phyloP scores from a whole-genome alignment of 2,113 vertebrate genomes.

The Callocephalon fimbriatum region DNA sequence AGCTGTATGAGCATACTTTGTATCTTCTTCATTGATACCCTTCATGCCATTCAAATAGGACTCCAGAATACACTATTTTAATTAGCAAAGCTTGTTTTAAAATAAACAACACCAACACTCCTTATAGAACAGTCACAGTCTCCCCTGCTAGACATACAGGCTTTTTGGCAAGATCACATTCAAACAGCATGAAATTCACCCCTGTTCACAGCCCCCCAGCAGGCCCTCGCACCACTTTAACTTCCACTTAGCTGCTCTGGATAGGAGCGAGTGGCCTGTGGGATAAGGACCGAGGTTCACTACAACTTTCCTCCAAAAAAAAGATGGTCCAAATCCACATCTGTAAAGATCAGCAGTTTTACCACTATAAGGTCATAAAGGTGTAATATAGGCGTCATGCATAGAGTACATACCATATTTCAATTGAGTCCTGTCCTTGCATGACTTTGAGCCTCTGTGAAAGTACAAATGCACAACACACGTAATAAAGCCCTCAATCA shows the following conservation, averaged over 20 bases:
- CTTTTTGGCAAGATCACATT: slow-evolving; percentile 61
- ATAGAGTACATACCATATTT: not conserved
- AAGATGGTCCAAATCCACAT: slow-evolving; percentile 33
- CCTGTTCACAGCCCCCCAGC: rapidly evolving
- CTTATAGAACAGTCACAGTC: slow-evolving; percentile 55
- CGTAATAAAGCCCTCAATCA: not conserved
- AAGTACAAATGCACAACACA: not conserved
- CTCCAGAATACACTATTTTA: slow-evolving; percentile 58
- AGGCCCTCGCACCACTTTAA: not conserved
- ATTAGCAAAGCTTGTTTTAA: slow-evolving; percentile 70
- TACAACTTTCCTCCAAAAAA: not conserved
- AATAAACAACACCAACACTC: slow-evolving; percentile 63
- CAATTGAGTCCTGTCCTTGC: not conserved
- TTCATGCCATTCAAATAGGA: slow-evolving; percentile 54
- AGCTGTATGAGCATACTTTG: not conserved
- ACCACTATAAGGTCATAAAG: slow-evolving; percentile 36
- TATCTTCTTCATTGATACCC: slow-evolving; percentile 36
- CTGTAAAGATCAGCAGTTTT: slow-evolving; percentile 29
- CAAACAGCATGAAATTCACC: slow-evolving; percentile 39
- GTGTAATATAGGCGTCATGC: slow-evolving; percentile 50
- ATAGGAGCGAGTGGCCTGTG: not conserved
- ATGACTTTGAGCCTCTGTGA: not conserved
- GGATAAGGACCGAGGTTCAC: not conserved
- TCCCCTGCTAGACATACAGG: slow-evolving; percentile 40
- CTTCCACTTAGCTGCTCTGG: slow-evolving; percentile 5